Conservation (phyloP, 2,113 vertebrate species). For the Corythornis vintsioides region DNA sequence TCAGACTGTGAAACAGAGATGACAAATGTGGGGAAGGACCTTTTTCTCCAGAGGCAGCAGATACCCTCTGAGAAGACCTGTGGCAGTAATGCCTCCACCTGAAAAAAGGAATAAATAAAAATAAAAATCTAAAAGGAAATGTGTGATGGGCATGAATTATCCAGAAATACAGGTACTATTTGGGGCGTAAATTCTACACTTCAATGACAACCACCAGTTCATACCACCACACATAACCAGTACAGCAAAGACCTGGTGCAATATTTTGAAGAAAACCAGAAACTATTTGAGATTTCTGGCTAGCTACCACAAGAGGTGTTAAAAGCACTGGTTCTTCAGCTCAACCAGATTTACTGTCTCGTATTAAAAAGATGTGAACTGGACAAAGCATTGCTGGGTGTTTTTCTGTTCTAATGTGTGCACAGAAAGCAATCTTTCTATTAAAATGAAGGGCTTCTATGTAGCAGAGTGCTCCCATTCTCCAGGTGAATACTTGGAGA, state of each 20-base stretch:
- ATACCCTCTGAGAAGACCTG: fast-evolving
- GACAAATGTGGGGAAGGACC: background rate
- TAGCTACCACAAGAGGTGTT: background rate
- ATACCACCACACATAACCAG: background rate
- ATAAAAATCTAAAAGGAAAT: background rate
- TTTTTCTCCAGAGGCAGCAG: background rate
- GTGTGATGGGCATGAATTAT: background rate
- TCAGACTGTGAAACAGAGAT: background rate
- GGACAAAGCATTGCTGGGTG: background rate
- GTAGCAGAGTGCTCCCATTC: background rate
- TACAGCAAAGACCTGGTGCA: background rate
- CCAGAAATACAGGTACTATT: background rate
- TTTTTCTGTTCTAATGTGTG: background rate
- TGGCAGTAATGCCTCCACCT: background rate
- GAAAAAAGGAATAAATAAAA: no score
- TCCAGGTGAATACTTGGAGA: background rate
- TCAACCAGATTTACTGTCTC: background rate
- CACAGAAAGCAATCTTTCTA: background rate
- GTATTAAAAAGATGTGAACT: background rate
- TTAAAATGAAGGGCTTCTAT: background rate
- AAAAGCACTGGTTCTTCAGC: background rate
- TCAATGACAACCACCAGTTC: background rate
- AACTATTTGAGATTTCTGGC: background rate
- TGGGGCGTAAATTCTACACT: background rate
- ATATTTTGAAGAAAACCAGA: background rate